phyloP scores from a whole-genome alignment of 2,113 vertebrate genomes.

The Crotalus tigris region DNA sequence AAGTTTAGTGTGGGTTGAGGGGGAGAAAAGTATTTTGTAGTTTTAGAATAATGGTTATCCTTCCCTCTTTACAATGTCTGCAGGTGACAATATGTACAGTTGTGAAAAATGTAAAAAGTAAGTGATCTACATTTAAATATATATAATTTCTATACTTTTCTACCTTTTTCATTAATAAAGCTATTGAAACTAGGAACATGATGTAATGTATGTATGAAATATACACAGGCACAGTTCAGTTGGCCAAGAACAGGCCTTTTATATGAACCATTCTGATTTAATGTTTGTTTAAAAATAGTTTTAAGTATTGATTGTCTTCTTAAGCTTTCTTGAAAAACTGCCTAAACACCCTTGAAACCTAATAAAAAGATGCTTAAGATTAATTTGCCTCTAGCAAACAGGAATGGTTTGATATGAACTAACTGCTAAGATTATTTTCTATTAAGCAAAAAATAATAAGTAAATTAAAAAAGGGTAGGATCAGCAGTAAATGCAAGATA shows the following conservation, averaged over 20 bases:
- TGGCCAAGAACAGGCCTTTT: neutral
- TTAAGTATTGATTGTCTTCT: neutral
- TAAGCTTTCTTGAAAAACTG: neutral
- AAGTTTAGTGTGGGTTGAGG: neutral
- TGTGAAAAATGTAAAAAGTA: constrained; percentile 99
- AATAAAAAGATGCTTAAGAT: neutral
- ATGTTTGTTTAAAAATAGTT: neutral
- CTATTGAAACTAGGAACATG: neutral
- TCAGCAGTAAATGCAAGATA: neutral
- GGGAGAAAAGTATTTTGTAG: neutral
- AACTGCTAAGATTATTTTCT: neutral
- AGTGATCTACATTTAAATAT: constrained; percentile 60
- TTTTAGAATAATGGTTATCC: constrained; percentile 38
- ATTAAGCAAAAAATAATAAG: neutral
- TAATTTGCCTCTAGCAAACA: neutral
- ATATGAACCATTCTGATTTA: neutral
- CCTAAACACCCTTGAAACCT: neutral
- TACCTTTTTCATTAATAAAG: neutral
- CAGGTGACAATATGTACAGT: constrained; percentile 99
- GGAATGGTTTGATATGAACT: neutral
- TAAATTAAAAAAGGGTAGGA: neutral
- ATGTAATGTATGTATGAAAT: neutral
- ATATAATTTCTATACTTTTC: neutral
- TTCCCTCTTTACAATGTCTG: constrained; percentile 48
- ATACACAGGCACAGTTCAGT: neutral